Evolutionary conservation across 2,113 vertebrate species (phyloP).

Genomic region (Pan paniscus): DNA sequence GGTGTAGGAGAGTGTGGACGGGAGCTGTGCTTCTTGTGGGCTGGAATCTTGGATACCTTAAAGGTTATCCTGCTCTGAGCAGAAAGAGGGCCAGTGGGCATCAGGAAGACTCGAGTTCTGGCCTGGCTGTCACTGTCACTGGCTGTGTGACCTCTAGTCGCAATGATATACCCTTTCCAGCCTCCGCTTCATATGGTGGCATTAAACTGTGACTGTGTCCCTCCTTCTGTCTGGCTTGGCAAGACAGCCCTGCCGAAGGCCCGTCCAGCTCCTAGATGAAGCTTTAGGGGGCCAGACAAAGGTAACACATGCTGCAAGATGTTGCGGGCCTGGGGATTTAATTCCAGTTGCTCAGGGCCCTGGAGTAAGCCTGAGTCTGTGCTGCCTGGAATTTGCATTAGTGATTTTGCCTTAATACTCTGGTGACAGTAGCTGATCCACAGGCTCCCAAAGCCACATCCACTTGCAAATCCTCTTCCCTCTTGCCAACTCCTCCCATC

Average conservation of each 20-base stretch:
- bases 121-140: neutral
- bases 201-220: accelerated
- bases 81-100: neutral
- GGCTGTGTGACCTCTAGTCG: neutral
- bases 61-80: neutral
- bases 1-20: neutral
- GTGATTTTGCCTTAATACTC: neutral
- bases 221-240: neutral
- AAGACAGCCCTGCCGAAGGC: neutral
- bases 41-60: neutral
- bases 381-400: neutral
- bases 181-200: neutral
- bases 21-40: neutral
- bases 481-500: neutral
- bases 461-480: neutral
- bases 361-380: neutral
- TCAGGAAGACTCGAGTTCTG: no score
- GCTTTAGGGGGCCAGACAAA: neutral
- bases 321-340: neutral
- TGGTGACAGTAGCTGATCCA: neutral
- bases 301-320: neutral
- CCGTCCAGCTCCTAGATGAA: neutral
- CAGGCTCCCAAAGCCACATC: neutral
- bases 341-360: neutral
- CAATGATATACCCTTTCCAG: neutral